These are phyloP conservation scores for Petromus typicus DNA, from an alignment of 2,113 vertebrate species.

Conservation along the genomic window DNA sequence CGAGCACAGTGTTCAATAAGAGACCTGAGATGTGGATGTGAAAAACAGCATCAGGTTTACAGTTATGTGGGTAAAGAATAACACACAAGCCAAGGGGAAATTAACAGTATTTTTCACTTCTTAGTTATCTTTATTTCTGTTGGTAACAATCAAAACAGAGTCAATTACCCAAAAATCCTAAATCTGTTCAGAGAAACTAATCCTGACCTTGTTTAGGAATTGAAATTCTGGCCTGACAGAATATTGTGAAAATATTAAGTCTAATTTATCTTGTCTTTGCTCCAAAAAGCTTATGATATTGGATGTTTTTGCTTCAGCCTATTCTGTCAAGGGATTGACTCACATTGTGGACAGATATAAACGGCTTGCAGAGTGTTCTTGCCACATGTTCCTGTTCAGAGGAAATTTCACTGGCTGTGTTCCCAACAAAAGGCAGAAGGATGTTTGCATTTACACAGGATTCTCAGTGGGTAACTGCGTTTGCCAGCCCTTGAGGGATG, in stretches of 20 bases:
- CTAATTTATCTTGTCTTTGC: not conserved
- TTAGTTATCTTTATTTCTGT: not conserved
- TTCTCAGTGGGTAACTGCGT: not conserved
- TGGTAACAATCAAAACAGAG: not conserved
- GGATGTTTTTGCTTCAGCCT: not conserved
- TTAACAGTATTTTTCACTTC: not conserved
- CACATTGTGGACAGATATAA: not conserved
- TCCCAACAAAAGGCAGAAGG: not conserved
- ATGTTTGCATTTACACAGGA: not conserved
- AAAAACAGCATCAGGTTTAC: not conserved
- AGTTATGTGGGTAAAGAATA: not conserved
- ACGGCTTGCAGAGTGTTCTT: not conserved
- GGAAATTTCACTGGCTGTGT: not conserved
- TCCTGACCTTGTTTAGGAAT: not conserved
- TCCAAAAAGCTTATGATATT: not conserved
- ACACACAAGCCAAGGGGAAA: not conserved
- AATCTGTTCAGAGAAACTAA: not conserved
- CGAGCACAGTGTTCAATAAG: not conserved
- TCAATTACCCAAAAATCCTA: not conserved
- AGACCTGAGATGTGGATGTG: not conserved
- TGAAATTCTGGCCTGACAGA: not conserved
- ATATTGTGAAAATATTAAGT: not conserved
- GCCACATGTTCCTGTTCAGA: not conserved
- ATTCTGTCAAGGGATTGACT: not conserved
- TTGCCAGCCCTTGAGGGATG: not conserved